Evolutionary conservation across 2,888 invertebrate species (phyloP), one percentile per base, ranked within the genome.

Genomic region (Fragum fragum): DNA sequence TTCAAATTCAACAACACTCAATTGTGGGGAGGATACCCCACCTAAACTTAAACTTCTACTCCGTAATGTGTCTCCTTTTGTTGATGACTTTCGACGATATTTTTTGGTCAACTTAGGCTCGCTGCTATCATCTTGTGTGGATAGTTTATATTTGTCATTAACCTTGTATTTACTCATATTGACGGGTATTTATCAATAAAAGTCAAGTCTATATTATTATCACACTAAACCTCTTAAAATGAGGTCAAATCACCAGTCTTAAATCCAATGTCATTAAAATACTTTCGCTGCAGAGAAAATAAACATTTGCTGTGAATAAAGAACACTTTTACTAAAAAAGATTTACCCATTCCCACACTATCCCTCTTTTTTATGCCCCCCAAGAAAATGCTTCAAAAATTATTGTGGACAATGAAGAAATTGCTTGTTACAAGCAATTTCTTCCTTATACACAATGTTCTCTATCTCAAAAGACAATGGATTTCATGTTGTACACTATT

Each of bases 91-190:
- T 29, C 82, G 66, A 23, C 79, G 69, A 52, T 80, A 85, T 69
- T 82, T 85, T 36, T 76, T 81, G 3, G 76, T 75, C 28, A 73
- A 9, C 18, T 76, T 76, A 0, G 68, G 73, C 29, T 79, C 76
- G 26, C 63, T 72, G 28, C 63, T 68, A 39, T 61, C 57, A 23
- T 70, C 71, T 9, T 55, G 32, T 3, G 28, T 29, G 2, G 55
- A 36, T 3, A 83, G 70, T 28, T 80, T 74, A 57, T 85, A 85
- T 57, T 85, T 85, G 53, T 85, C 85, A 57, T 70, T 85, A 59
- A 85, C 63, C 76, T 82, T 85, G 36, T 85, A 85, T 78, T 85
- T 85, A 76, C 80, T 82, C 85, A 85, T 85, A 59, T 28, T 81
- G 78, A 53, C 61, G 32, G 14, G 9, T 29, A 36, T 76, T 71